phyloP scores from a whole-genome alignment of 1,140 invertebrate species.

The Zaprionus taronus region DNA sequence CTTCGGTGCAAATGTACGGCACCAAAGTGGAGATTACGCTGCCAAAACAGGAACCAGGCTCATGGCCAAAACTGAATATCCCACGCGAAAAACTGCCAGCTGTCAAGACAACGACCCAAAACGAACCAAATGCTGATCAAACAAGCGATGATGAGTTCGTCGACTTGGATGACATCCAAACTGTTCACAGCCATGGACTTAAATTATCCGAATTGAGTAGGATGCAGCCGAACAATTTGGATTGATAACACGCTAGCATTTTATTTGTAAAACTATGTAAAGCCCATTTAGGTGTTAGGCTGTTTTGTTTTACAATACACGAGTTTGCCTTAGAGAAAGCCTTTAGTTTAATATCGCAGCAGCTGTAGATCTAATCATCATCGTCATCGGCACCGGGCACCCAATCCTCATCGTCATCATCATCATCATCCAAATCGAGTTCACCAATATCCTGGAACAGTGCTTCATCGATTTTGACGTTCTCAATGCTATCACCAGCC shows the following conservation, averaged over 20 bases:
- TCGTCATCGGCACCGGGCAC: conserved; percentile 75
- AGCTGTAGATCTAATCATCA: conserved; percentile 47
- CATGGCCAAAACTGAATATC: conserved; percentile 92
- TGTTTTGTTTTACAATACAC: conserved; percentile 38
- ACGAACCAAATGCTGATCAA: conserved; percentile 51
- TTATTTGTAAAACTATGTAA: conserved; percentile 48
- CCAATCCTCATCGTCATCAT: conserved; percentile 86
- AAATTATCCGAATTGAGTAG: conserved; percentile 65
- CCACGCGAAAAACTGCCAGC: conserved; percentile 83
- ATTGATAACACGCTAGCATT: conserved; percentile 63
- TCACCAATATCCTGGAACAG: conserved; percentile 97
- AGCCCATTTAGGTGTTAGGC: conserved; percentile 10
- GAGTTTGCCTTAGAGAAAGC: conserved; percentile 51
- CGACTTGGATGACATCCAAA: conserved; percentile 85
- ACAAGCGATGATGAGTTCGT: conserved; percentile 67
- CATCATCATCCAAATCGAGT: conserved; percentile 92
- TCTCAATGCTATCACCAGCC: conserved; percentile 91
- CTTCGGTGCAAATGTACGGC: conserved; percentile 91
- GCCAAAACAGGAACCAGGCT: conserved; percentile 92
- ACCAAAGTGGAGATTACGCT: conserved; percentile 98
- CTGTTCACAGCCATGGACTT: conserved; percentile 55
- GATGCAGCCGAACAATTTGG: conserved; percentile 55
- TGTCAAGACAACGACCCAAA: conserved; percentile 13
- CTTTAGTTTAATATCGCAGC: conserved; percentile 37
- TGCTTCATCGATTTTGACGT: conserved; percentile 96